phyloP scores from a whole-genome alignment of 1,140 invertebrate genomes.

The Philotrypesis tridentata region DNA sequence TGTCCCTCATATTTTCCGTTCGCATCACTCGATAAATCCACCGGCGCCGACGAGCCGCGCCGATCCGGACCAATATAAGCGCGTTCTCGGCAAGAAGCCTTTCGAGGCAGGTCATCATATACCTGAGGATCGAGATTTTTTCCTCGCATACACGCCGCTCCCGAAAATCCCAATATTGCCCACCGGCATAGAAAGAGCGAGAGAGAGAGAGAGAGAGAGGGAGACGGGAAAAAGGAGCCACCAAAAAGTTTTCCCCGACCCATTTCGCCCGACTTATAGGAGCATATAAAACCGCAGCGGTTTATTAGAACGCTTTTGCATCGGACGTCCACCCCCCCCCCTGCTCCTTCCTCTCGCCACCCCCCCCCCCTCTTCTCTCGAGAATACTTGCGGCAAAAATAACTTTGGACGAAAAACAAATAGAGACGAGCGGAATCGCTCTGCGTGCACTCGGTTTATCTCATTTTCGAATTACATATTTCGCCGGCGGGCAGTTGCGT shows the following conservation, averaged over 20 bases:
- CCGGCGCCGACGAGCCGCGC: not conserved
- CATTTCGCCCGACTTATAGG: not conserved
- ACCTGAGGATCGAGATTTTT: not conserved
- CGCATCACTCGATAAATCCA: conserved; percentile 23
- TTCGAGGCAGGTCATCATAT: not conserved
- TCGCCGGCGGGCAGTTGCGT: conserved; percentile 7
- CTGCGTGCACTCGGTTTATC: not conserved
- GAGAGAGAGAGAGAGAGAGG: too few species aligned
- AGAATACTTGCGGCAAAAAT: not conserved
- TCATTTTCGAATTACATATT: conserved; percentile 40
- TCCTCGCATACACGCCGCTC: not conserved
- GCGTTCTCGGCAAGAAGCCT: not conserved
- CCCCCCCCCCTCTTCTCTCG: too few species aligned
- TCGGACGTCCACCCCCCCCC: too few species aligned
- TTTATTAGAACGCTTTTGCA: too few species aligned
- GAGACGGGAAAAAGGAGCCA: too few species aligned
- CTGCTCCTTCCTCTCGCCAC: too few species aligned
- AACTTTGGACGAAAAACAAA: not conserved
- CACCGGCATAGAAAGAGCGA: too few species aligned
- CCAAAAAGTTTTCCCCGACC: not conserved
- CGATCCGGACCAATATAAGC: not conserved
- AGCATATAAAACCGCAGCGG: too few species aligned
- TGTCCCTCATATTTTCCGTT: conserved; percentile 38
- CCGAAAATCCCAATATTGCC: not conserved
- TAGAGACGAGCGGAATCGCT: not conserved